Evolutionary conservation across 1,140 invertebrate species (phyloP), one percentile per base, ranked within the genome.

Genomic region (Drosophila nikananu): DNA sequence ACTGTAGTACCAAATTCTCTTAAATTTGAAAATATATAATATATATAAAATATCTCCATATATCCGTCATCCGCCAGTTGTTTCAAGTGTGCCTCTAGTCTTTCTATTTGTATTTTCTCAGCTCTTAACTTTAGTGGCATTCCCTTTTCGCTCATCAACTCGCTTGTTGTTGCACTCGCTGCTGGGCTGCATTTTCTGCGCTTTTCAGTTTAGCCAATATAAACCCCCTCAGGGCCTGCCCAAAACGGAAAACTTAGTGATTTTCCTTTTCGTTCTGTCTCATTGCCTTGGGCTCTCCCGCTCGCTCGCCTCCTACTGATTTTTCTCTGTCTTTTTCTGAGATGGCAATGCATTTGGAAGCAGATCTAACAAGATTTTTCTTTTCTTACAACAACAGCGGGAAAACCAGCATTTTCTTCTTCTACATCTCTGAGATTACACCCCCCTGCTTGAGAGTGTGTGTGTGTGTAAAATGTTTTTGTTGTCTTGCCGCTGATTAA

Each of bases 401-500:
- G 59, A 37, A 63, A 83, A 57, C 80, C 52, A 73, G 70, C 70
- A 73, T 72, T 44, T 73, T 72, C 35, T 49, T 57, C 35, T 27
- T 48, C 42, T 41, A 19, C 27, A 27, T 25, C 44, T 71, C 19
- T 32, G 39, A 32, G 10, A 44, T 63, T 70, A 23, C 17, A 39
- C 41, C 49, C 35, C 46, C 30, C 30, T 17, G n/a, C 10, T 32
- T 5, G n/a, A n/a, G n/a, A n/a, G 10, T 48, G 39, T 55, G 41
- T 71, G 63, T 71, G 62, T 72, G 70, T 71, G 42, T 71, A 66
- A 60, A 60, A 73, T 72, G 70, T 73, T 77, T 73, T 78, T 82
- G 80, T 84, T 83, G 80, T 80, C 62, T 67, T 73, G 71, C 61
- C 81, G 71, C 81, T 83, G 81, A 84, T 84, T 84, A 84, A 84